Percentiles rank a stretch among this genome's conserved stretches.
Evolutionary conservation across 2,888 invertebrate species (phyloP).

Genomic region (Ichneumon xanthorius): DNA sequence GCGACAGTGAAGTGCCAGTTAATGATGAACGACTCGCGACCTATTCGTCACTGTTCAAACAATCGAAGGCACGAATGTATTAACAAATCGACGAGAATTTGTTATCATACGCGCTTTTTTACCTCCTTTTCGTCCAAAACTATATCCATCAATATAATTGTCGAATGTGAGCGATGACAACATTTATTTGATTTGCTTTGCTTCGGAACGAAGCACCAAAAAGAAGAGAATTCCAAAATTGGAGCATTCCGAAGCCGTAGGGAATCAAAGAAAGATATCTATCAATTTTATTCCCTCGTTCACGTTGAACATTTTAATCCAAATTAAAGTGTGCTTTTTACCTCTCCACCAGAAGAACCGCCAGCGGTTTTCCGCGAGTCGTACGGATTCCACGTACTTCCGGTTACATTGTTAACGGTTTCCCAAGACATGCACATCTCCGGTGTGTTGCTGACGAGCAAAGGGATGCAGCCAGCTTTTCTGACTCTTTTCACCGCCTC

Average conservation of each 20-base stretch:
- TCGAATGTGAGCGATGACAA: no score
- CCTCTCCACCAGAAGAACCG: conserved; percentile 96
- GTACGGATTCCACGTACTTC: conserved; percentile 94
- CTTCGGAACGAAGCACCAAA: no score
- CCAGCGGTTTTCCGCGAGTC: conserved; percentile 91
- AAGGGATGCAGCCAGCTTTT: conserved; percentile 92
- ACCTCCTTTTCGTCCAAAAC: neutral
- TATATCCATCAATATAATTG: neutral
- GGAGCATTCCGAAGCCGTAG: no score
- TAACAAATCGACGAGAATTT: neutral
- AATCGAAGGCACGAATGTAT: conserved; percentile 18
- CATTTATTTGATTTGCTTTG: no score
- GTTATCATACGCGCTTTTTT: neutral
- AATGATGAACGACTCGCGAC: neutral
- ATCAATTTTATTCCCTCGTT: neutral
- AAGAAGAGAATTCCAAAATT: no score
- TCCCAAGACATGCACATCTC: conserved; percentile 96
- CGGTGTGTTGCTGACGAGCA: conserved; percentile 94
- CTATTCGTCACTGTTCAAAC: neutral
- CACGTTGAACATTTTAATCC: neutral
- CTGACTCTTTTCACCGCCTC: conserved; percentile 88
- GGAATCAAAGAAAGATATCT: neutral
- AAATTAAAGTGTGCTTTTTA: conserved; percentile 76
- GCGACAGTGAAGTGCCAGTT: conserved; percentile 10
- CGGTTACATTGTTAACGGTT: conserved; percentile 91